Base-by-base conservation (phyloP, 2,888 invertebrate species). In the Ellobium chinense region DNA sequence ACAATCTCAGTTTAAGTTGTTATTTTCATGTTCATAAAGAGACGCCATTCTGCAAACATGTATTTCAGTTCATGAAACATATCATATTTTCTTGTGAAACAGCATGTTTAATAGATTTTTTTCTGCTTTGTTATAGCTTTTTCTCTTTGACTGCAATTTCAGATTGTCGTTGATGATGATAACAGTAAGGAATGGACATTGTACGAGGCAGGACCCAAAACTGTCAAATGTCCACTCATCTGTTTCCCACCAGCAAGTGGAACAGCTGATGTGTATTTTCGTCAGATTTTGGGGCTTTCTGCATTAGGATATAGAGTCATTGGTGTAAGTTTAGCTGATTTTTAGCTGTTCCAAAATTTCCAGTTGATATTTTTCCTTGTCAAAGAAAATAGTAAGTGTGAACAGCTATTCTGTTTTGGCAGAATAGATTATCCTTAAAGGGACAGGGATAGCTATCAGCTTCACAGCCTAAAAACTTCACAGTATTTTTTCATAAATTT, bases 231-330 rank as follows among this genome's bases (percentile, higher is more conserved):
- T 88, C 97, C 97, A 0, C 90, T 98, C 58, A 94, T 97, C 87
- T 97, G 97, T 93, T 94, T 97, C 85, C 97, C 97, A 12, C 97
- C 97, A 31, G 97, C 97, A 2, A 97, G 97, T 86, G 97, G 97
- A 2, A 96, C 97, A 18, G 97, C 97, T 12, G 97, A 97, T 93
- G 95, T 97, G 73, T 97, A 96, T 93, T 98, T 95, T 92, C 95
- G 95, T 90, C 97, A 97, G 94, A 95, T 97, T 36, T 94, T 97
- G 89, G 95, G 96, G 1, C 93, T 98, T 21, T 95, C 96, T 24
- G 95, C 96, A 0, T 95, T 96, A 90, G 97, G 97, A 68, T 95
- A 96, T 85, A 94, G 97, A 83, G 96, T 97, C 2, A 97, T 98
- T 89, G 94, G 97, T 29, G 95, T 95, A 90, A 94, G 94, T 83